Evolutionary conservation across 1,140 invertebrate genomes (phyloP), one percentile per base, ranked within the genome.

Genomic region (Bombyx mandarina): DNA sequence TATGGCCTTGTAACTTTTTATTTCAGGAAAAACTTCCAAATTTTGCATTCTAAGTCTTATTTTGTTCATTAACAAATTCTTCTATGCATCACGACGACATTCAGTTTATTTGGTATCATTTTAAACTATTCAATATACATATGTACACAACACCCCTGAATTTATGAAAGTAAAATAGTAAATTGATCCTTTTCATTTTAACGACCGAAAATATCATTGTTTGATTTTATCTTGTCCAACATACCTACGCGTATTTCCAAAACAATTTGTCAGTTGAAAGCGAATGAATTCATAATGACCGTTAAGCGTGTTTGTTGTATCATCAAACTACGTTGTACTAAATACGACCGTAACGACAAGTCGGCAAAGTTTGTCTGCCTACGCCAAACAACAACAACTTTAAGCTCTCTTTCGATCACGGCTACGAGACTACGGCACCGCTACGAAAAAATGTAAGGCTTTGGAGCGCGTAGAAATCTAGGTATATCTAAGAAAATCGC

Each of bases 381-480:
- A 35, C 26, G 26, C 26, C 26, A 35, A 35, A 35, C 26, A 35
- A 35, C 26, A 35, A 35, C 2, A 35, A 35, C 26, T 35, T 35
- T 35, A 35, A 35, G 26, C 26, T 35, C 26, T 35, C 26, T 35
- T 35, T 35, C 26, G 26, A 35, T 35, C 26, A 35, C 4, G 8
- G 10, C 50, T 51, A 52, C 52, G 53, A 7, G 53, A 43, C 52
- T 54, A 55, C 66, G 57, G 63, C 54, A 43, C 44, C 22, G 43
- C 62, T 63, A 66, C 61, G 62, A 63, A 80, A 79, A 80, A 69
- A 67, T 72, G 80, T 80, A 82, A 70, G 72, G 69, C 79, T 86
- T 82, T 81, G 80, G 82, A 82, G 67, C 64, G 60, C 58, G 56
- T 67, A 78, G 70, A 74, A 77, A 69, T 67, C 67, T 73, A 76